Base-by-base conservation (phyloP, 2,888 invertebrate species). In the Lydus trimaculatus region DNA sequence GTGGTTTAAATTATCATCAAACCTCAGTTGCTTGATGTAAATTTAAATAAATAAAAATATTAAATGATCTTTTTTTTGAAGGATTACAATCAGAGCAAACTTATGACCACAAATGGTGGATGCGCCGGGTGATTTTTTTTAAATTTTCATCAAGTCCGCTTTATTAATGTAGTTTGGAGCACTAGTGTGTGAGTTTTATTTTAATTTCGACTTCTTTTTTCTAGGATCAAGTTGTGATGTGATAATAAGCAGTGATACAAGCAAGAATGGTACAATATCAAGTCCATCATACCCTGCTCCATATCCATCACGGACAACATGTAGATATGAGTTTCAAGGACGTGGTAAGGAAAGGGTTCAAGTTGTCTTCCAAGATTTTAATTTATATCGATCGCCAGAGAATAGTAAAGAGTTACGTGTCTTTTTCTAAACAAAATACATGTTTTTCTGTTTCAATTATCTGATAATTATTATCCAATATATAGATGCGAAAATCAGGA, bases 241-340 rank as follows among this genome's bases (percentile, higher is more conserved):
- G 81, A 88, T 91, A 67, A 92, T 92, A 82, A 92, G 90, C 85
- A 95, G 95, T 80, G 94, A 94, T 80, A 89, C 90, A 63, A 89
- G 90, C 67, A 94, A 93, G 85, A 92, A 93, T 75, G 97, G 97
- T 33, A 91, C 91, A 33, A 91, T 97, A 77, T 91, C 91, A 59
- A 95, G 95, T 64, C 95, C 95, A 23, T 92, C 93, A 81, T 96
- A 93, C 84, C 95, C 93, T n/a, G 90, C 91, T 69, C 90, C 92
- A 61, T 96, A 95, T 85, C 93, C 94, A 61, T 86, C 91, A 31
- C 90, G 92, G 80, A 91, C 94, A 65, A 91, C 91, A 78, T 98
- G 97, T 86, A 91, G 93, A 79, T 97, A 95, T 85, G 94, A 96
- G 82, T 97, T 98, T 85, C 92, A 92, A 81, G 97, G 96, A 58